Evolutionary conservation across 2,888 invertebrate species (phyloP).

Genomic region (Ferrisia virgata): DNA sequence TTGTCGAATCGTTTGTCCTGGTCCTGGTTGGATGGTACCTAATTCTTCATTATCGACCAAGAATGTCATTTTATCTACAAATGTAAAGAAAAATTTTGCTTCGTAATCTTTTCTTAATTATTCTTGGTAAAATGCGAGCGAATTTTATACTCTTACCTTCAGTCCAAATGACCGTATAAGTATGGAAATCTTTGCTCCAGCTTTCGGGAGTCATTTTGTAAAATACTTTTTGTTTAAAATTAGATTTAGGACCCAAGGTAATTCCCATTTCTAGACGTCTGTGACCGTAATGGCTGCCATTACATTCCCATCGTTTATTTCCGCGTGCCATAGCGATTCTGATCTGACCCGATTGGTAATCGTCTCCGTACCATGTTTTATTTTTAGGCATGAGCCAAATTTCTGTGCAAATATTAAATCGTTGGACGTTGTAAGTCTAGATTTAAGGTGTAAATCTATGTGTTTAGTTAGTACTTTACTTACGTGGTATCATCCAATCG

Average conservation of each 20-base stretch:
- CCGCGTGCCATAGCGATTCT: constrained; percentile 57
- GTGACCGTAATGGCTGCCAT: constrained; percentile 49
- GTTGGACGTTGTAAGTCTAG: no score
- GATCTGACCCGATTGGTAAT: constrained; percentile 56
- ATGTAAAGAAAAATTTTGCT: background rate
- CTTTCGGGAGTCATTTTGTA: constrained; percentile 48
- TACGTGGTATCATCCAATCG: constrained; percentile 76
- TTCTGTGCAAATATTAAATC: constrained; percentile 51
- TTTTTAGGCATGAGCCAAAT: constrained; percentile 54
- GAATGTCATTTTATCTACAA: constrained; percentile 19
- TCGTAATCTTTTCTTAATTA: no score
- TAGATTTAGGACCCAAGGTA: constrained; percentile 49
- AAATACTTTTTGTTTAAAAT: constrained; percentile 50
- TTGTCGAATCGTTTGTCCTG: constrained; percentile 32
- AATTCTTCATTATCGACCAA: constrained; percentile 13
- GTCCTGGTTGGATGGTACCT: background rate
- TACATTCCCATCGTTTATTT: constrained; percentile 50
- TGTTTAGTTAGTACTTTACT: no score
- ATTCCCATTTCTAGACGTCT: constrained; percentile 52
- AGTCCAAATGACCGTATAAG: constrained; percentile 58
- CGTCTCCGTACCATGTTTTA: constrained; percentile 50
- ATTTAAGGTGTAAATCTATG: no score
- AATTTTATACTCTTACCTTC: constrained; percentile 50
- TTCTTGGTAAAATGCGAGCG: no score
- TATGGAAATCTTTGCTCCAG: constrained; percentile 56